Conservation (phyloP, 2,888 invertebrate genomes). For the Alloplasta piceator region DNA sequence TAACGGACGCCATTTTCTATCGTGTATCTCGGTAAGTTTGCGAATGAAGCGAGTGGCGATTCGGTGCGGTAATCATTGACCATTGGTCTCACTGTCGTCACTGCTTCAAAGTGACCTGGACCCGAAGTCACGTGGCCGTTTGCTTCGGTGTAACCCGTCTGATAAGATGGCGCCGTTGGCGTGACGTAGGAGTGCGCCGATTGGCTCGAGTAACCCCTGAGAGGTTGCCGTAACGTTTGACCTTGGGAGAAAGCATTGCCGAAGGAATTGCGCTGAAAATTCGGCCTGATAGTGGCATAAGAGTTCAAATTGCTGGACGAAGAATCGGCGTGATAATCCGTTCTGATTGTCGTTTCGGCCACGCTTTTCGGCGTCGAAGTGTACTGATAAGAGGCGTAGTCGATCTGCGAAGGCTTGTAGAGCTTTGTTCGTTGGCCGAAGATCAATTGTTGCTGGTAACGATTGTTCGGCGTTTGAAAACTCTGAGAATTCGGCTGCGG, state of each 20-base stretch:
- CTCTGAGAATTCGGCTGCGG: neutral
- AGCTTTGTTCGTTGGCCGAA: slow-evolving; percentile 79
- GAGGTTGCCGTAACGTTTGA: slow-evolving; percentile 64
- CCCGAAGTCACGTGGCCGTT: slow-evolving; percentile 33
- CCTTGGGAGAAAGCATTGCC: slow-evolving; percentile 39
- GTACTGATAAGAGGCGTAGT: slow-evolving; percentile 63
- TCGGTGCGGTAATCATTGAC: slow-evolving; percentile 35
- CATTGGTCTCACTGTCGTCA: slow-evolving; percentile 57
- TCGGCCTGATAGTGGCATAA: slow-evolving; percentile 61
- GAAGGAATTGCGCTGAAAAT: slow-evolving; percentile 35
- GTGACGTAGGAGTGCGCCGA: slow-evolving; percentile 57
- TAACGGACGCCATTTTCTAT: slow-evolving; percentile 79
- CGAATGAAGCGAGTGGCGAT: slow-evolving; percentile 34
- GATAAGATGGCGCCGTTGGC: slow-evolving; percentile 37
- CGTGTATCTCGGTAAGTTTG: slow-evolving; percentile 76
- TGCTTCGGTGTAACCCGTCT: slow-evolving; percentile 2
- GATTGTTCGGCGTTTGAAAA: slow-evolving; percentile 29
- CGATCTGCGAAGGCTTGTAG: slow-evolving; percentile 70
- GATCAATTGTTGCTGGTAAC: slow-evolving; percentile 60
- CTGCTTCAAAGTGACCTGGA: slow-evolving; percentile 43
- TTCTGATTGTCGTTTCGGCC: slow-evolving; percentile 60
- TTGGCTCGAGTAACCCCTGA: slow-evolving; percentile 59
- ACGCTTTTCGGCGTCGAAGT: slow-evolving; percentile 63
- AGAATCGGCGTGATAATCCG: slow-evolving; percentile 55
- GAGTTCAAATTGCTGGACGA: slow-evolving; percentile 34